Conservation (phyloP, 2,113 vertebrate genomes). For the Labeo catla region DNA sequence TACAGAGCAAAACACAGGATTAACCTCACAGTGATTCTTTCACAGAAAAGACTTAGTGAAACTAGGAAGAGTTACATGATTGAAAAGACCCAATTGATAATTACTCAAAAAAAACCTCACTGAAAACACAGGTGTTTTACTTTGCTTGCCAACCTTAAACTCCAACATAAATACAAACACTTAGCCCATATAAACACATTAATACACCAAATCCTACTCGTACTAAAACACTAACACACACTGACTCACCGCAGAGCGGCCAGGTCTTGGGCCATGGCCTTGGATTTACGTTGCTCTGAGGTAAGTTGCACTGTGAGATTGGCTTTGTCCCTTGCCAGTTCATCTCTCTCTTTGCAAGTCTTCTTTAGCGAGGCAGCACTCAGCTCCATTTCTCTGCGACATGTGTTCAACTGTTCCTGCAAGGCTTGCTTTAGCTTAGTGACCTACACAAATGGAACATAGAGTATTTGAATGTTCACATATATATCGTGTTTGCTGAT, state of each 20-base stretch:
- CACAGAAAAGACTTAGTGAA: slow-evolving; percentile 32
- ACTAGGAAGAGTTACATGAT: slow-evolving; percentile 50
- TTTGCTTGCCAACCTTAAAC: slow-evolving; percentile 43
- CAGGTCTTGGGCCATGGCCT: slow-evolving; percentile 73
- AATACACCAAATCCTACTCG: slow-evolving; percentile 40
- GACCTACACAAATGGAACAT: slow-evolving; percentile 64
- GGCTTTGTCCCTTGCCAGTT: slow-evolving; percentile 74
- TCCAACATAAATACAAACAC: slow-evolving; percentile 57
- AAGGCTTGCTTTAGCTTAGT: slow-evolving; percentile 69
- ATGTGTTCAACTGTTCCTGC: slow-evolving; percentile 71
- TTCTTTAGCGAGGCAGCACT: slow-evolving; percentile 70
- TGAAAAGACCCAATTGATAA: slow-evolving; percentile 54
- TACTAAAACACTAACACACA: slow-evolving; percentile 46
- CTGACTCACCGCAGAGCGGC: slow-evolving; percentile 76
- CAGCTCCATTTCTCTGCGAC: slow-evolving; percentile 72
- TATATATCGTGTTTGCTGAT: background rate
- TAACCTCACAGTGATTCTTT: slow-evolving; percentile 8
- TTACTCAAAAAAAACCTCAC: slow-evolving; percentile 26
- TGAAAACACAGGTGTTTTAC: slow-evolving; percentile 53
- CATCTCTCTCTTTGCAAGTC: slow-evolving; percentile 69
- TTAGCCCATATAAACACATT: slow-evolving; percentile 45
- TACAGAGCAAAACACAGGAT: slow-evolving; percentile 31
- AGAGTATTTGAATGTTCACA: background rate
- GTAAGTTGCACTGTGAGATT: slow-evolving; percentile 76
- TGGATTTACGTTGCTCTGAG: slow-evolving; percentile 75